Conservation (phyloP, 1,140 invertebrate species). For the Mercenaria mercenaria region DNA sequence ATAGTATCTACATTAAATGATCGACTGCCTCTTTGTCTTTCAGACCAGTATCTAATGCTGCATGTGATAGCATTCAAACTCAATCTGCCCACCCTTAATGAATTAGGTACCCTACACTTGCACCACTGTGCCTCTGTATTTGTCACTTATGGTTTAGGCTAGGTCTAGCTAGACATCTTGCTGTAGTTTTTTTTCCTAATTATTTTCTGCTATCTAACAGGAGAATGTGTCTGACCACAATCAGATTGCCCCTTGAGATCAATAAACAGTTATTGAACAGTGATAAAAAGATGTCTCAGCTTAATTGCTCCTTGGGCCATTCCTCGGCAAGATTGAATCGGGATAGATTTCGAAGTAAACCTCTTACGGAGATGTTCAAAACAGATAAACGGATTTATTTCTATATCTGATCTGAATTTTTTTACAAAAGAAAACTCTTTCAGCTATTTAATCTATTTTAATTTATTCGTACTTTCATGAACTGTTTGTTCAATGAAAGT, state of each 20-base stretch:
- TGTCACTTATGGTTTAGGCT: no score
- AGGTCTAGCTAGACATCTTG: no score
- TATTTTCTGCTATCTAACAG: neutral
- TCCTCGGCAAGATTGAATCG: neutral
- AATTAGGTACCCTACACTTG: no score
- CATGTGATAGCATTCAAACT: no score
- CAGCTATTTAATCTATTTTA: neutral
- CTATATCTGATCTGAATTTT: neutral
- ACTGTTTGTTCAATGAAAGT: neutral
- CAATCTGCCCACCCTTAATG: no score
- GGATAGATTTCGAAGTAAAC: neutral
- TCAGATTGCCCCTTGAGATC: neutral
- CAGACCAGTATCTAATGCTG: no score
- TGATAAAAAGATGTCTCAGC: neutral
- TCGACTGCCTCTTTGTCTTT: no score
- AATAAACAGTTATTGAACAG: conserved; percentile 3
- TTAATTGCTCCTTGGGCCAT: neutral
- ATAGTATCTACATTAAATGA: no score
- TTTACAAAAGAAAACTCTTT: neutral
- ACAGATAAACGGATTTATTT: neutral
- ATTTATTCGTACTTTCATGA: neutral
- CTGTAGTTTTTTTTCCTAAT: no score
- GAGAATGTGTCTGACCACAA: neutral
- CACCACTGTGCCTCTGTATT: no score
- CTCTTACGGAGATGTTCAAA: neutral